Conservation (phyloP, 2,797 vertebrate species). For the Chromis chromis region DNA sequence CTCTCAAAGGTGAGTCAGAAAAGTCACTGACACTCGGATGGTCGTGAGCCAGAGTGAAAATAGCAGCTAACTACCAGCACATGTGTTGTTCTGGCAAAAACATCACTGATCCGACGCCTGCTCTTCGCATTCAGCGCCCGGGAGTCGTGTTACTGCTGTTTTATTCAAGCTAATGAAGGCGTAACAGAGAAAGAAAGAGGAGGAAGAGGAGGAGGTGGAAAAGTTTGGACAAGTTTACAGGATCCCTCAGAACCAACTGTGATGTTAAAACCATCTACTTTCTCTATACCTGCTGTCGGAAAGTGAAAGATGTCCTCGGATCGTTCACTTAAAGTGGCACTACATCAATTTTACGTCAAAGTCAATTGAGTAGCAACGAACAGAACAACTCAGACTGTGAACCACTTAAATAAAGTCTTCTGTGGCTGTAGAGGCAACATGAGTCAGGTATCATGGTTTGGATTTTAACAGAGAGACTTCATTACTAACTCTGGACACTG, state of each 20-base stretch:
- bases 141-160: conserved; percentile 47
- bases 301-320: conserved; percentile 7
- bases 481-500: neutral
- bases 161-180: conserved; percentile 45
- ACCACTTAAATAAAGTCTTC: neutral
- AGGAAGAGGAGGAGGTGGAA: conserved; percentile 8
- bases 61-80: conserved; percentile 73
- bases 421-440: neutral
- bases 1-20: conserved; percentile 66
- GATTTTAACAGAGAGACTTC: neutral
- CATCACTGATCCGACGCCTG: conserved; percentile 45
- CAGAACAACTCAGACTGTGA: neutral
- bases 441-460: neutral
- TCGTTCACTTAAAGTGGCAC: neutral
- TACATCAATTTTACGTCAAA: neutral
- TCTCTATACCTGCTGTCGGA: conserved; percentile 12
- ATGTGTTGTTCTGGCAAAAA: conserved; percentile 71
- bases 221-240: conserved; percentile 35
- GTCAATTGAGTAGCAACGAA: neutral
- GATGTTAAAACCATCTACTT: conserved; percentile 34
- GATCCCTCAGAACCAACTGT: conserved; percentile 8
- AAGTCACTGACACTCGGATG: conserved; percentile 56
- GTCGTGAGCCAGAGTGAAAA: conserved; percentile 59
- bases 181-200: conserved; percentile 15
- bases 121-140: conserved; percentile 47